Base-by-base conservation (phyloP, 1,140 invertebrate genomes). In the Drosophila bifasciata region DNA sequence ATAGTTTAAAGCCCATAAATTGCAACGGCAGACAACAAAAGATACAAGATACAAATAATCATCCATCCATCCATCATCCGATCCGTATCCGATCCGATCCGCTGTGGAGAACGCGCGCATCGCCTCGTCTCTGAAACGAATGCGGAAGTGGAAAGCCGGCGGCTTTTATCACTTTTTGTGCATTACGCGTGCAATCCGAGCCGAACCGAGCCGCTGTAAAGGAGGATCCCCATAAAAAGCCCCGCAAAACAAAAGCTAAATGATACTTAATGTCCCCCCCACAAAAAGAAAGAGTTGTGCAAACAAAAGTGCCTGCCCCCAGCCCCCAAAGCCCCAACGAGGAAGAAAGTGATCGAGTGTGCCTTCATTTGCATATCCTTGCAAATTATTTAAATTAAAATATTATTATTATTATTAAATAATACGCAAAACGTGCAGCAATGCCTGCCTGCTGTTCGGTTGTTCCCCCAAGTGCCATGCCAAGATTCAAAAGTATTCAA, bases 321-420 rank as follows among this genome's bases (percentile, higher is more conserved):
- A 25, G 23, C 23, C 23, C 23, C 0, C 2, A 21, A 3, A 21
- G 2, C 19, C 23, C 23, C 23, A 25, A 7, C 5, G 68, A 53
- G 74, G 44, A 50, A 32, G 67, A 57, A 63, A 51, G 53, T 64
- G 78, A 55, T 49, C 32, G 56, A 52, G 72, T 67, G 55, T 41
- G 59, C 71, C 46, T 57, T 78, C 68, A 84, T 83, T 83, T 83
- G 79, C 79, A 83, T 84, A 84, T 84, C 79, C 79, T 83, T 75
- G 79, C 72, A 73, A 80, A 72, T 74, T 40, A 78, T 41, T 73
- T 9, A 55, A 68, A 68, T 76, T 57, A 56, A 66, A 56, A 69
- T 23, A 69, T 32, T 43, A 51, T 52, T 63, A 64, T 15, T 28
- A 76, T 48, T 3, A 66, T 66, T 66, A 52, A 50, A 57, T 66